Base-by-base conservation (phyloP, 1,140 invertebrate species). In the Pogonomyrmex californicus region DNA sequence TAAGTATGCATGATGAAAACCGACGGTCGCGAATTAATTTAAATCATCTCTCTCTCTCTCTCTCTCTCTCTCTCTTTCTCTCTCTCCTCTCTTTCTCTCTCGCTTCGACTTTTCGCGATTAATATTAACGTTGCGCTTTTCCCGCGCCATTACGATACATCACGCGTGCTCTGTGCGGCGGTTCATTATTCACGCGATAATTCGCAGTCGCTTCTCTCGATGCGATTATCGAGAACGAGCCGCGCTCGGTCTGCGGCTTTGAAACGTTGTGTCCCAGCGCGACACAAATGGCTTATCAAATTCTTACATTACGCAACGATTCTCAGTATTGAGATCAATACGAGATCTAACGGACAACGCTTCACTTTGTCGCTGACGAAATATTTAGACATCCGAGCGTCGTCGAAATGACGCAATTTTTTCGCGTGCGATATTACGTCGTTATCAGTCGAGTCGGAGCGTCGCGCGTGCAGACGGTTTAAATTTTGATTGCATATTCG, bases 401-500 rank as follows among this genome's bases (percentile, higher is more conserved):
- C 1, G 23, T 23, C 23, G 23, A 44, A 44, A 30, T 7, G 66
- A 70, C 30, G 66, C 12, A 60, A 38, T 49, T 73, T 73, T 60
- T 49, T 9, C 65, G 17, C 17, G 14, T 14, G 75, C 56, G 4
- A 14, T 38, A 36, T 51, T 54, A 47, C 1, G 30, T 58, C 51
- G 33, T 73, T 73, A 73, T 60, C 66, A 62, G 70, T 56, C 17
- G 73, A 30, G 58, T 54, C 49, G 2, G 12, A 0, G n/a, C 44
- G 33, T 10, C 60, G 38, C 68, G 33, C 36, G 62, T 79, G 60
- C 17, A 23, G 7, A 33, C 51, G 65, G 76, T 90, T 90, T 68
- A 79, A 88, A 89, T 56, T 87, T 90, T 68, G 38, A 75, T 86
- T 23, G 44, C 44, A 68, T 76, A 86, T 62, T 70, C 79, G 78